Conservation (phyloP, 2,888 invertebrate species). For the Linhomoeus sp. region DNA sequence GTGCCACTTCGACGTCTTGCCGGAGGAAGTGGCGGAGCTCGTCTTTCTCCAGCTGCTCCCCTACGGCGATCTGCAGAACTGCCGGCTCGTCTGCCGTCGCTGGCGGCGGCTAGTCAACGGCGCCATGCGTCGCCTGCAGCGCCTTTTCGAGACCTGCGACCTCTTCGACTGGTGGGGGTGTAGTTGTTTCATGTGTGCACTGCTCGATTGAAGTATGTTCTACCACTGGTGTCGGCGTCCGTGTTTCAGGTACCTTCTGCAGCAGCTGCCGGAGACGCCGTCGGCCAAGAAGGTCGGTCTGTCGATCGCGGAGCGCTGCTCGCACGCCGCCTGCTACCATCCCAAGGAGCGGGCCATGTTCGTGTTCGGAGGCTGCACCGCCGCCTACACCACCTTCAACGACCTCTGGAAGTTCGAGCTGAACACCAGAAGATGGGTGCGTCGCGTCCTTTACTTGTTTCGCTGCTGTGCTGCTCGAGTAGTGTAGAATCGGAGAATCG, state of each 20-base stretch:
- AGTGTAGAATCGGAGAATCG: too few species aligned
- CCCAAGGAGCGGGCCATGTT: conserved; percentile 7
- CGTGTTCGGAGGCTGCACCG: conserved; percentile 61
- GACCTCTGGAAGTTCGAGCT: conserved; percentile 85
- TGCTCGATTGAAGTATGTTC: too few species aligned
- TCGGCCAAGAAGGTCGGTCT: too few species aligned
- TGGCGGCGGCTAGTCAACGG: conserved; percentile 62
- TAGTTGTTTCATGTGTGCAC: conserved; percentile 6
- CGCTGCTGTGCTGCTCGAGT: too few species aligned
- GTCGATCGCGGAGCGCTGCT: conserved; percentile 11
- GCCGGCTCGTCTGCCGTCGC: conserved; percentile 61
- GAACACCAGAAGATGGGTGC: conserved; percentile 39
- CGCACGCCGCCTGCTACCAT: conserved; percentile 13
- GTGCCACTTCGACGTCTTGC: conserved; percentile 44
- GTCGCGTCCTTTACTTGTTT: too few species aligned
- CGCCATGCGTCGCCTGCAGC: conserved; percentile 5
- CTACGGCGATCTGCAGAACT: conserved; percentile 67
- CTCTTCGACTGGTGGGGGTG: conserved; percentile 7
- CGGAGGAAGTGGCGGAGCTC: conserved; percentile 79
- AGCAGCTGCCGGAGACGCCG: not conserved
- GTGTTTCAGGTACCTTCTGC: conserved; percentile 1
- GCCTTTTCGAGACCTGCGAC: conserved; percentile 6
- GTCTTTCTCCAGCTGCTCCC: conserved; percentile 70
- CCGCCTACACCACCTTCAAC: conserved; percentile 80
- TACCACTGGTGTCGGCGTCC: too few species aligned